phyloP scores from a whole-genome alignment of 2,888 invertebrate genomes.

The Euplexia lucipara region DNA sequence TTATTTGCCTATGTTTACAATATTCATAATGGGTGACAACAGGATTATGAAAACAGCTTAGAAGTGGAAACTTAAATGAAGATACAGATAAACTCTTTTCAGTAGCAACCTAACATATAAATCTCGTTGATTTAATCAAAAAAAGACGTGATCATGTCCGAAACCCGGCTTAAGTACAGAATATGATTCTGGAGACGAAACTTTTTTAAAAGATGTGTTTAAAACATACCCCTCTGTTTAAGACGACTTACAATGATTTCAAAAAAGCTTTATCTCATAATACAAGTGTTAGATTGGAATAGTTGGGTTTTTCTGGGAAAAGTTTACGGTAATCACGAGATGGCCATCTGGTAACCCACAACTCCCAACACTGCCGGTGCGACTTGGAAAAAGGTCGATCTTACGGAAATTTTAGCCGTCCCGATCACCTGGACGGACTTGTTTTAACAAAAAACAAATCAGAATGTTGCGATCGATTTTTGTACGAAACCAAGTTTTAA shows the following conservation, averaged over 20 bases:
- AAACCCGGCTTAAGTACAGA: background rate
- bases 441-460: constrained; percentile 73
- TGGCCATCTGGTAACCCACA: constrained; percentile 78
- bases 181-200: background rate
- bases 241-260: background rate
- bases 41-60: too few relatives aligned
- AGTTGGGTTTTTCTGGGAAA: constrained; percentile 1
- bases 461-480: constrained; percentile 94
- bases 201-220: background rate
- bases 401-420: constrained; percentile 81
- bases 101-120: too few relatives aligned
- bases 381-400: constrained; percentile 86
- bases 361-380: constrained; percentile 82
- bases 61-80: too few relatives aligned
- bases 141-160: too few relatives aligned
- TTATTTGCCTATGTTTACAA: too few relatives aligned
- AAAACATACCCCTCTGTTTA: background rate
- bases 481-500: constrained; percentile 93
- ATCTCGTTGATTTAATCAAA: too few relatives aligned
- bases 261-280: background rate
- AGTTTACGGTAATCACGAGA: constrained; percentile 7
- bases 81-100: too few relatives aligned
- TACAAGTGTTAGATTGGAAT: background rate
- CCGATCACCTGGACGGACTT: constrained; percentile 83
- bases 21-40: too few relatives aligned